Evolutionary conservation across 2,888 invertebrate species (phyloP).

Genomic region (Lottia gigantea): DNA sequence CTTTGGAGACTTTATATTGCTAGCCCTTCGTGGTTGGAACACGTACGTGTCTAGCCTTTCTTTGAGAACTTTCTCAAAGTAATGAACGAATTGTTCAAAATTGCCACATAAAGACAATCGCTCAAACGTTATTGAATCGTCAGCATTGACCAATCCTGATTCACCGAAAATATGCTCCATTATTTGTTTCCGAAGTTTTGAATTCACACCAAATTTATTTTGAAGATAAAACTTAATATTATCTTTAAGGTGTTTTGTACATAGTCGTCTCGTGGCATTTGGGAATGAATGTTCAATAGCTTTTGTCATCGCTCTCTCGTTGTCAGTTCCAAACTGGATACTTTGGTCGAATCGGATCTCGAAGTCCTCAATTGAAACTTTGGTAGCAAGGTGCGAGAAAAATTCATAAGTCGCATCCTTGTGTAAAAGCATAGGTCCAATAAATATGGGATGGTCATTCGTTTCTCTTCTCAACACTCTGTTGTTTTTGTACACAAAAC

Average conservation of each 20-base stretch:
- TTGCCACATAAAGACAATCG: too few species aligned
- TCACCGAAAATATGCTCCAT: neutral
- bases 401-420: neutral
- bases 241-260: conserved; percentile 6
- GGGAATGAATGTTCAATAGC: neutral
- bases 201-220: neutral
- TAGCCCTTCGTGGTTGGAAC: too few species aligned
- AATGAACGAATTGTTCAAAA: too few species aligned
- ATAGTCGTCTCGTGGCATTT: neutral
- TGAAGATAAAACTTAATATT: neutral
- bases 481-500: neutral
- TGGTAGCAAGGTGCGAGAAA: neutral
- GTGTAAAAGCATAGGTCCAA: neutral
- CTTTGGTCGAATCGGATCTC: neutral
- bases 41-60: too few species aligned
- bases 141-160: neutral
- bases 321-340: neutral
- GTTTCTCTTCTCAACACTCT: neutral
- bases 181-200: neutral
- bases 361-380: neutral
- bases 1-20: too few species aligned
- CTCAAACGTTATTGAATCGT: neutral
- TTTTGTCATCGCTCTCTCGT: neutral
- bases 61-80: too few species aligned
- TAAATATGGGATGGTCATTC: neutral